Base-by-base conservation (phyloP, 2,888 invertebrate species). In the Cabera pusaria region DNA sequence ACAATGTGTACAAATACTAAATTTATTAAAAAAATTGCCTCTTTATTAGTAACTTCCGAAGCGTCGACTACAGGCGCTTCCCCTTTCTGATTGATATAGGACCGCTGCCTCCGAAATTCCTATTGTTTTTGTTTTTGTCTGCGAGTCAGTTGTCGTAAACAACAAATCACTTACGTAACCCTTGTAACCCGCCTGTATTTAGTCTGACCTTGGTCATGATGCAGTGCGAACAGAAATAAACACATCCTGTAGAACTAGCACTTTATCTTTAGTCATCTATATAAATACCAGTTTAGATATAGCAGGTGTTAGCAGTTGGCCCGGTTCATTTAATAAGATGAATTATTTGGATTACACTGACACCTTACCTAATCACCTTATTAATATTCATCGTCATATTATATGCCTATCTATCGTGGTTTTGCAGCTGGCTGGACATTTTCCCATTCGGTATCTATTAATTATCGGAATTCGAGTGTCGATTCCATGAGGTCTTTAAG, bases 201-300 rank as follows among this genome's bases (percentile, higher is more conserved):
- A 47, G 48, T 43, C 26, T 44, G 57, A 29, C 64, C 64, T 68
- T 70, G 64, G 56, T 59, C 52, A 43, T 57, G 33, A 36, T 64
- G 43, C 40, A 39, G 20, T 35, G 48, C 29, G 29, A 32, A 52
- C 54, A 22, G 58, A 62, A 65, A 61, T 66, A 67, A 52, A 50
- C 41, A 18, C 25, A 23, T n/a, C 24, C 22, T 23, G 8, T 12
- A 11, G 21, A 17, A 23, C 3, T 9, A 17, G 14, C 14, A 25
- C 17, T 6, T 6, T 16, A 12, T 23, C 6, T 23, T 22, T 10
- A 19, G 6, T 1, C 4, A 11, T 0, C 10, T 6, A 25, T 9
- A 14, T 12, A 25, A 16, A 33, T 20, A 29, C 8, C n/a, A 10
- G 7, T 8, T 12, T 19, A 25, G 18, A 14, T 24, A 19, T 19